Evolutionary conservation across 2,113 vertebrate species (phyloP).

Genomic region (Aspidoscelis tigris): DNA sequence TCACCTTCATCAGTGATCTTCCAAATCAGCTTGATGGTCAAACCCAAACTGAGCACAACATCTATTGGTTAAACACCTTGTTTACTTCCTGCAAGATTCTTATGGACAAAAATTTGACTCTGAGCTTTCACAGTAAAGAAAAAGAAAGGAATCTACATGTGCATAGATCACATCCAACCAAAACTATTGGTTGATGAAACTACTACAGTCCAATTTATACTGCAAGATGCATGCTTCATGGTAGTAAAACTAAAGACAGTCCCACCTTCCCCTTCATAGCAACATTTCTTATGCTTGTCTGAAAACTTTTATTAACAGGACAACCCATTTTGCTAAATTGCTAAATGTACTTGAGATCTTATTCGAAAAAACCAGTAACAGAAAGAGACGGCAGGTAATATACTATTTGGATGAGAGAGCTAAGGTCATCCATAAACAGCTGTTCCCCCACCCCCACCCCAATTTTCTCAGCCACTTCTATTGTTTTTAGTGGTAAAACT

Average conservation of each 20-base stretch:
- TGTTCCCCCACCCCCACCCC: too few species aligned
- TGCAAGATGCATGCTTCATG: background rate
- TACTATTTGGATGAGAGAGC: background rate
- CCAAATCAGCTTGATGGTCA: background rate
- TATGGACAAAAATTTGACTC: background rate
- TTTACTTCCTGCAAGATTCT: background rate
- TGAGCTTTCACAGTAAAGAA: background rate
- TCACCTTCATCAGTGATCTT: background rate
- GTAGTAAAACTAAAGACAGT: background rate
- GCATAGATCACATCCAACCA: background rate
- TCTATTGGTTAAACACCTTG: background rate
- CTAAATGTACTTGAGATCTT: too few species aligned
- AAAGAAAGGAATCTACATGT: background rate
- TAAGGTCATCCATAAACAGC: background rate
- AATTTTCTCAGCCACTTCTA: too few species aligned
- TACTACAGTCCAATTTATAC: background rate
- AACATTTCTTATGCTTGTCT: background rate
- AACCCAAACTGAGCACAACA: background rate
- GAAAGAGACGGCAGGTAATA: background rate
- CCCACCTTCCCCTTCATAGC: background rate
- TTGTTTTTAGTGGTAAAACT: too few species aligned
- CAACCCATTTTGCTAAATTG: background rate
- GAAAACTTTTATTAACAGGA: background rate
- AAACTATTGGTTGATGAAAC: background rate
- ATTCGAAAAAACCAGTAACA: background rate